Evolutionary conservation across 2,113 vertebrate species (phyloP).

Genomic region (Sinocyclocheilus anshuiensis): DNA sequence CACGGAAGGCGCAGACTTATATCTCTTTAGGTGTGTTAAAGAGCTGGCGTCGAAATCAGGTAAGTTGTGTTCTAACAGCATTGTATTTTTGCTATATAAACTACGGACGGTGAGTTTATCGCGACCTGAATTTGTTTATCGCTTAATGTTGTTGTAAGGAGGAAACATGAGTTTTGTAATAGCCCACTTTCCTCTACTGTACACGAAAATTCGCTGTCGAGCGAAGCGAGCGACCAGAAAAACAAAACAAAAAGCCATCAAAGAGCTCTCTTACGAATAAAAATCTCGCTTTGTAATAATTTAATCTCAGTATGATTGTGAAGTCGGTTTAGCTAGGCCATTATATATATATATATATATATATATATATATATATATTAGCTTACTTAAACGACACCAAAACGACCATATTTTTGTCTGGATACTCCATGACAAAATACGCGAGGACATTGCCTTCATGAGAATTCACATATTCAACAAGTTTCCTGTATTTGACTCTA

Average conservation of each 20-base stretch:
- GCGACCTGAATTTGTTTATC: slow-evolving; percentile 1
- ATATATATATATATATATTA: not conserved
- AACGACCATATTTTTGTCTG: too few relatives aligned
- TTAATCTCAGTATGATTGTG: not conserved
- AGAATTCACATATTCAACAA: not conserved
- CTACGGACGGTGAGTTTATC: not conserved
- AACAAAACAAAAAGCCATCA: not conserved
- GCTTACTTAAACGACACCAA: not conserved
- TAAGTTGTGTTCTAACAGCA: not conserved
- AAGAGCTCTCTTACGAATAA: not conserved
- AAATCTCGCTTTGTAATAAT: not conserved
- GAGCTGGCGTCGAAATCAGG: slow-evolving; percentile 45
- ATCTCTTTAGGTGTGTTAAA: slow-evolving; percentile 26
- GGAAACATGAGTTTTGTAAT: not conserved
- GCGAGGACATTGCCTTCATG: not conserved
- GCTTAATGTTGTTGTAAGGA: not conserved
- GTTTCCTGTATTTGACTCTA: not conserved
- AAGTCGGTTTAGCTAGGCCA: not conserved
- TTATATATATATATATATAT: not conserved
- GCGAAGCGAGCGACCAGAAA: not conserved
- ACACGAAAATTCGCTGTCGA: not conserved
- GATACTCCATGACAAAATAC: not conserved
- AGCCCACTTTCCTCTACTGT: not conserved
- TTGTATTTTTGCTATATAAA: not conserved
- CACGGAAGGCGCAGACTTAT: slow-evolving; percentile 37